phyloP scores from a whole-genome alignment of 1,140 invertebrate genomes.

The Bombus cullumanus region DNA sequence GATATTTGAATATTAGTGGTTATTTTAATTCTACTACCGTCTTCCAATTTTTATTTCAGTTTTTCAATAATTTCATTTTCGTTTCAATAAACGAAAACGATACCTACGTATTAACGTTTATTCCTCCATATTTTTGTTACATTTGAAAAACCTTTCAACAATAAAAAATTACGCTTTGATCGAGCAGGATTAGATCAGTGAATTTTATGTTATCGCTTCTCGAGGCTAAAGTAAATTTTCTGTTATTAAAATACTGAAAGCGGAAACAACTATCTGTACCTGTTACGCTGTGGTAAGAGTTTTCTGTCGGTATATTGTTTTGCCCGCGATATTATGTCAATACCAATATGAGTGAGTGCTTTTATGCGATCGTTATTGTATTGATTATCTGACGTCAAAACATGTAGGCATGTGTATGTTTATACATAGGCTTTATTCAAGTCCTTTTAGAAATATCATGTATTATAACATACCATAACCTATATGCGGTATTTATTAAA shows the following conservation, averaged over 20 bases:
- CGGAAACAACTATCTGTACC: neutral
- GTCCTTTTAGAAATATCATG: neutral
- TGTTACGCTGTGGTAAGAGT: neutral
- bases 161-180: too few relatives aligned
- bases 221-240: neutral
- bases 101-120: too few relatives aligned
- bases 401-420: neutral
- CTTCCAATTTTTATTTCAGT: too few relatives aligned
- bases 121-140: too few relatives aligned
- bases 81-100: too few relatives aligned
- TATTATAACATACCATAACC: neutral
- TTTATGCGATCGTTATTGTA: neutral
- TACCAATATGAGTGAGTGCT: neutral
- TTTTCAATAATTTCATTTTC: too few relatives aligned
- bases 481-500: neutral
- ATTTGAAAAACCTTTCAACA: too few relatives aligned
- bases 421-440: neutral
- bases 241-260: neutral
- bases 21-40: too few relatives aligned
- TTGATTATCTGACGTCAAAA: constrained; percentile 18
- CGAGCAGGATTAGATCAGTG: neutral
- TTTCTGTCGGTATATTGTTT: constrained; percentile 1
- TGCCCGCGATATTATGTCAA: constrained; percentile 12
- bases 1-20: too few relatives aligned
- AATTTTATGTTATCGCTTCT: too few relatives aligned